Evolutionary conservation across 2,888 invertebrate species (phyloP), one percentile per base, ranked within the genome.

Genomic region (Pantelozetes paolii): DNA sequence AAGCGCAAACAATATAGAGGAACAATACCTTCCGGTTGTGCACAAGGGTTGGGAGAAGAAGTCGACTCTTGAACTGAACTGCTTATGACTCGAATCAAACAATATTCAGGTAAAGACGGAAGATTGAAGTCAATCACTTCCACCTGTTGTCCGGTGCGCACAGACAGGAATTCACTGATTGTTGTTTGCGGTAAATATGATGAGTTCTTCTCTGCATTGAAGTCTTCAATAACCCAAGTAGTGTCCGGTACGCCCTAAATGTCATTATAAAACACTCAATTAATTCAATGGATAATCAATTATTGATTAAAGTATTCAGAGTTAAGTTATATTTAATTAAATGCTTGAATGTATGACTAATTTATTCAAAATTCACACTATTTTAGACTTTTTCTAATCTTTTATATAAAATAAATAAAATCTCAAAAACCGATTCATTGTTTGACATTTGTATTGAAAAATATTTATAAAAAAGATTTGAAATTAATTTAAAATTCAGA

Each of bases 211-310:
- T 73, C 86, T n/a, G 90, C 89, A 32, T 85, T 85, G 82, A 90
- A 91, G 82, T 95, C 94, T 77, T 90, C 90, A 74, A 93, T 88
- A 79, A 94, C 92, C 92, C 92, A 92, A 76, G 92, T 92, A 87
- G 92, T 90, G 83, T 94, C 93, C 77, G 89, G 87, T 70, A 78
- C 79, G 74, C 89, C 90, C 79, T 90, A 89, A 26, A 26, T 59
- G 2, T 6, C n/a, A n/a, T 48, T 2, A 48, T 3, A 48, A 48
- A 13, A 45, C 5, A 45, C n/a, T 45, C 2, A 45, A 9, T 45
- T 45, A 45, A 9, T 9, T n/a, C 5, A 2, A 9, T 45, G 15
- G 15, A 45, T 45, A 13, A 13, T 45, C 15, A 13, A 45, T 18
- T 18, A 9, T n/a, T n/a, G n/a, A n/a, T n/a, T n/a, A n/a, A n/a